Evolutionary conservation across 2,888 invertebrate genomes (phyloP), one percentile per base, ranked within the genome.

Genomic region (Mimas tiliae): DNA sequence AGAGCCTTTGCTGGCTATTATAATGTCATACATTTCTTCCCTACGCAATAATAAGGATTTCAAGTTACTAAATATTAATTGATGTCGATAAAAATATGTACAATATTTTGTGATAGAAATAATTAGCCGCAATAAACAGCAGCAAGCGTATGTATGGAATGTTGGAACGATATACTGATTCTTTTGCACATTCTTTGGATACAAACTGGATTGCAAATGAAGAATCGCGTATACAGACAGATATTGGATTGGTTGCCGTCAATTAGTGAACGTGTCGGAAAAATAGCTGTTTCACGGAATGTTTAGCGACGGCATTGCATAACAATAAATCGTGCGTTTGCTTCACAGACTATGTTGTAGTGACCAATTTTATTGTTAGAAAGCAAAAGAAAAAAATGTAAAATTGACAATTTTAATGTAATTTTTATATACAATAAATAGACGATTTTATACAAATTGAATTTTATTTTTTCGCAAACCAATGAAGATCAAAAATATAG

Each of bases 351-450:
- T 92, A 92, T 90, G 92, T 93, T 91, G 93, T 93, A 93, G 93
- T 90, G 92, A 93, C 93, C 93, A 93, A 93, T 92, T 93, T 91
- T 92, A 90, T 87, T 83, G 86, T 86, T 91, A 91, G 89, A 81
- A 85, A 89, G 84, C 74, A 79, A 81, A 84, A 87, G 86, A 74
- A 80, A 80, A 84, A 87, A 85, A 84, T 90, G 91, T 93, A 92
- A 92, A 92, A 90, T 91, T 91, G 91, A 92, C 91, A 91, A 93
- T 92, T 93, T 91, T 91, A 92, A 93, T 91, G 93, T 93, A 92
- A 93, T 90, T 93, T 93, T 93, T 93, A 91, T 93, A 92, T 93
- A 93, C 93, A 94, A 91, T 93, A 92, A 94, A 94, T 93, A 93
- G 91, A 91, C 86, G 86, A 85, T 93, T 93, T 93, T 94, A 88